Evolutionary conservation across 2,797 vertebrate genomes (phyloP).

Genomic region (Cynopterus sphinx): DNA sequence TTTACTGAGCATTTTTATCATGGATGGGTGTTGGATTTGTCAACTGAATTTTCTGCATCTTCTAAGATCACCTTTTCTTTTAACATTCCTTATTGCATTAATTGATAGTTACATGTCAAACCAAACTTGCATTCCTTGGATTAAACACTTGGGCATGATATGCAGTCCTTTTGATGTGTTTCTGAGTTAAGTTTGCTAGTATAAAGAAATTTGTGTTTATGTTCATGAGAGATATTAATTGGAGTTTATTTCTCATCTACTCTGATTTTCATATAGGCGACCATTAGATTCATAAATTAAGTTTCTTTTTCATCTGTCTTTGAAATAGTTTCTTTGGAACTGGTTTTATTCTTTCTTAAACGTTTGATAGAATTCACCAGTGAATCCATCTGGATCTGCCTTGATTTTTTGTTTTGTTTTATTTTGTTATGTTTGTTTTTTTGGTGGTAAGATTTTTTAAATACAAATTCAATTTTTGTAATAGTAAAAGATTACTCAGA

Average conservation of each 20-base stretch:
- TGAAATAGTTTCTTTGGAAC: not conserved
- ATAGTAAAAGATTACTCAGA: not conserved
- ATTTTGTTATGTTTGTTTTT: not conserved
- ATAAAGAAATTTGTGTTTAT: not conserved
- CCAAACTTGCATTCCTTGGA: not conserved
- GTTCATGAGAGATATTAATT: not conserved
- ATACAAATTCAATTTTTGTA: constrained; percentile 6
- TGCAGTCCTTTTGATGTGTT: not conserved
- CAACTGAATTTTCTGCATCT: not conserved
- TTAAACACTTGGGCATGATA: not conserved
- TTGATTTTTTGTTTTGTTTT: not conserved
- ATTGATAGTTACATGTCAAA: not conserved
- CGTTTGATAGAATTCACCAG: not conserved
- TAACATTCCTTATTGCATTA: not conserved
- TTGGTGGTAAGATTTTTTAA: not conserved
- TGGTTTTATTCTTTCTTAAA: constrained; percentile 16
- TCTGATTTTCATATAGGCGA: not conserved
- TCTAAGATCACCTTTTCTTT: not conserved
- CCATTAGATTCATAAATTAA: not conserved
- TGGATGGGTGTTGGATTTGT: not conserved
- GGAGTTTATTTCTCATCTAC: not conserved
- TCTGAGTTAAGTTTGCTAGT: not conserved
- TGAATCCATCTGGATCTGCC: not conserved
- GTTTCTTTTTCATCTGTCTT: not conserved
- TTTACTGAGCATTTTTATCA: not conserved